Evolutionary conservation across 2,888 invertebrate species (phyloP).

Genomic region (Melipona beecheii): DNA sequence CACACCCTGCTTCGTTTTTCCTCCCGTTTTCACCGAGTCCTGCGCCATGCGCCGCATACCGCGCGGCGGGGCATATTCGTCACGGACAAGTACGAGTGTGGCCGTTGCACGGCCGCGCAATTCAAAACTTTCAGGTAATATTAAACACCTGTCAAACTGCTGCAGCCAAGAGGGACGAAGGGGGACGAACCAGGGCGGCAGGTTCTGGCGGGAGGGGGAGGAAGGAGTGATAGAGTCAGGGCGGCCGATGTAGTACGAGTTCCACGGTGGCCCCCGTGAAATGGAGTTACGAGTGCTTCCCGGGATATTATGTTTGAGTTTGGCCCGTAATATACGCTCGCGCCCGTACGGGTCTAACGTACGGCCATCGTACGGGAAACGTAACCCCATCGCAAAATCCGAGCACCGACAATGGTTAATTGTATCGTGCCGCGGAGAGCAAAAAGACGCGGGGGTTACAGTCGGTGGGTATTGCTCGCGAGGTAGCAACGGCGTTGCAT

Average conservation of each 20-base stretch:
- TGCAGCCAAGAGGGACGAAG: slow-evolving; percentile 48
- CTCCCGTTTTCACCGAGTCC: neutral
- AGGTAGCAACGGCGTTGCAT: no score
- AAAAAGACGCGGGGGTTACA: neutral
- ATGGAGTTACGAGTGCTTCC: slow-evolving; percentile 81
- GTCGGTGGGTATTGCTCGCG: neutral
- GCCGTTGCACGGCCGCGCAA: slow-evolving; percentile 5
- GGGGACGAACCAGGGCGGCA: slow-evolving; percentile 48
- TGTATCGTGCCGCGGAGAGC: slow-evolving; percentile 5
- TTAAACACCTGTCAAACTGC: slow-evolving; percentile 80
- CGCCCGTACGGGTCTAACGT: slow-evolving; percentile 48
- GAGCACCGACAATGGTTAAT: slow-evolving; percentile 21
- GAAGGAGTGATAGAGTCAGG: neutral
- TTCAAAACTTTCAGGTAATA: slow-evolving; percentile 76
- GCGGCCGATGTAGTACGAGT: slow-evolving; percentile 47
- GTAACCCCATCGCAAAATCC: slow-evolving; percentile 25
- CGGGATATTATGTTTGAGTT: slow-evolving; percentile 83
- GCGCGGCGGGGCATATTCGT: slow-evolving; percentile 20
- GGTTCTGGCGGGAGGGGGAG: neutral
- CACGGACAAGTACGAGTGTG: slow-evolving; percentile 33
- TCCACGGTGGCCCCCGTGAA: slow-evolving; percentile 61
- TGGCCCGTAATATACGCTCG: slow-evolving; percentile 79
- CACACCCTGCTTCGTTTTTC: neutral
- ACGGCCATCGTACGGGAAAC: slow-evolving; percentile 21
- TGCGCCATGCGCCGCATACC: neutral